phyloP scores from a whole-genome alignment of 2,113 vertebrate species.

The Aix galericulata region DNA sequence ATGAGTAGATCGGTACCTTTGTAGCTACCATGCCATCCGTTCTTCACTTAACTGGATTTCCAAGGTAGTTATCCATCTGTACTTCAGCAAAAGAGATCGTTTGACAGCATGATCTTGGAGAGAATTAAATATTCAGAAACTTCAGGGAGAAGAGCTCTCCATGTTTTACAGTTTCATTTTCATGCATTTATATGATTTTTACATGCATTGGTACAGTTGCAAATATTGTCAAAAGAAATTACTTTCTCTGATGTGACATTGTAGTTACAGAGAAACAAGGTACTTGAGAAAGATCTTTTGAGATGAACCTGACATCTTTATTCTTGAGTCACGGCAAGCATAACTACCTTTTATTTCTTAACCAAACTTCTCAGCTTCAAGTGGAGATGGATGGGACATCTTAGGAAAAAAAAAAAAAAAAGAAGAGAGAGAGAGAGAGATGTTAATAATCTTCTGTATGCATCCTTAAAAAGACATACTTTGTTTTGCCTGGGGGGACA shows the following conservation, averaged over 20 bases:
- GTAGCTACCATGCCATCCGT: neutral
- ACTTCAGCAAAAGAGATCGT: neutral
- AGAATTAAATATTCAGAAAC: constrained; percentile 9
- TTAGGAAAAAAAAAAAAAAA: rapidly evolving
- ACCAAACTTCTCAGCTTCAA: neutral
- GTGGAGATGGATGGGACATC: neutral
- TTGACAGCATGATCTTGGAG: neutral
- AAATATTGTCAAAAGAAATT: constrained; percentile 25
- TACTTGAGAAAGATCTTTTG: neutral
- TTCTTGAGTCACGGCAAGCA: neutral
- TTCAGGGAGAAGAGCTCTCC: neutral
- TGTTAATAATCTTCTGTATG: neutral
- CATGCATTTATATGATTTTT: constrained; percentile 1
- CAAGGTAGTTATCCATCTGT: neutral
- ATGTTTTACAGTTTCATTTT: neutral
- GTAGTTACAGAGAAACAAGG: neutral
- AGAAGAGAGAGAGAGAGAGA: rapidly evolving
- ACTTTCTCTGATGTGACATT: neutral
- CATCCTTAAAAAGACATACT: neutral
- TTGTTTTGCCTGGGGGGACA: neutral
- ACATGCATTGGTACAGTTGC: neutral
- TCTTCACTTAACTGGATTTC: neutral
- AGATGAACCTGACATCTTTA: neutral
- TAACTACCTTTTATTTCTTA: neutral
- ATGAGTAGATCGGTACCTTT: neutral